A percentile compares a stretch with the other conserved stretches of the same genome.
phyloP scores from a whole-genome alignment of 2,888 invertebrate species.

The Ormyrus rosae region DNA sequence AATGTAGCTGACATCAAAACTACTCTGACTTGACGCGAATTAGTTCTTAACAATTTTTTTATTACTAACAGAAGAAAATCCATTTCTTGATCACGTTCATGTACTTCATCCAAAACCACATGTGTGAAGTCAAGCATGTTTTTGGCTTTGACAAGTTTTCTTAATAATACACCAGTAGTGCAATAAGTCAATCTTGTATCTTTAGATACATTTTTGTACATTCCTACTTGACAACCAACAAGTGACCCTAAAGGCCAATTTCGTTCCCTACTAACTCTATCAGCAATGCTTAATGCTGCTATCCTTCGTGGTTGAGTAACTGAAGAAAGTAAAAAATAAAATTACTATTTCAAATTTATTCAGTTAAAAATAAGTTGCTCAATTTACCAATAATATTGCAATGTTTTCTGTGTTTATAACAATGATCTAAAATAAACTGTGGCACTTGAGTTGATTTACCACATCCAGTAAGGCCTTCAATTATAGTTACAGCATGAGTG shows the following conservation, averaged over 20 bases:
- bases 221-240: slow-evolving; percentile 92
- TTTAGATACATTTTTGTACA: slow-evolving; percentile 79
- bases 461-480: slow-evolving; percentile 96
- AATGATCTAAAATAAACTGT: slow-evolving; percentile 93
- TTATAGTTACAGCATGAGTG: slow-evolving; percentile 85
- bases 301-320: slow-evolving; percentile 96
- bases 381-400: slow-evolving; percentile 85
- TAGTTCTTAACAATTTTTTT: slow-evolving; percentile 84
- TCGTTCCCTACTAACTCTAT: slow-evolving; percentile 89
- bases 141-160: slow-evolving; percentile 84
- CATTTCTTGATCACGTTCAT: slow-evolving; percentile 94
- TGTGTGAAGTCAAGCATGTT: slow-evolving; percentile 89
- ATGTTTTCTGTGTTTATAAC: slow-evolving; percentile 79
- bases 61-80: slow-evolving; percentile 92
- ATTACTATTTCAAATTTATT: not conserved
- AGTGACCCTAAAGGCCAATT: slow-evolving; percentile 88
- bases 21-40: slow-evolving; percentile 82
- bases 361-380: not conserved
- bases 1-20: slow-evolving; percentile 97
- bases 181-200: slow-evolving; percentile 90
- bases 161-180: slow-evolving; percentile 92
- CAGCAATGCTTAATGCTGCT: slow-evolving; percentile 93
- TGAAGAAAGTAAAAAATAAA: slow-evolving; percentile 46
- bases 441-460: slow-evolving; percentile 94
- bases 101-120: slow-evolving; percentile 94